These are phyloP conservation scores for Portunus trituberculatus DNA, from an alignment of 1,140 invertebrate genomes.

Conservation along the genomic window DNA sequence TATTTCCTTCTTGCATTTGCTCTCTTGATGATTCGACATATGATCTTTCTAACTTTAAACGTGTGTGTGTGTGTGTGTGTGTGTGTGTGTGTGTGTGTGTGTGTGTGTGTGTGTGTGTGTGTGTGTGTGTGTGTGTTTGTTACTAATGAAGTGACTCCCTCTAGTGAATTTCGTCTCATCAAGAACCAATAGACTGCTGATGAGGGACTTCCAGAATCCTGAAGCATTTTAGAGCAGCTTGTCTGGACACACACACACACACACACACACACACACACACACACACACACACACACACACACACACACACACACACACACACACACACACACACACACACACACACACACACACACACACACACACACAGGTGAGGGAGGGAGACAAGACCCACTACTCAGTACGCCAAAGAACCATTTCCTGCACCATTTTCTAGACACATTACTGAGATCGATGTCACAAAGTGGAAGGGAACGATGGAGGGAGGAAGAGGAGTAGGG, in stretches of 20 bases:
- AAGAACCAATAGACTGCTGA: not conserved
- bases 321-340: conserved; percentile 47
- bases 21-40: not conserved
- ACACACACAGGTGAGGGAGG: conserved; percentile 7
- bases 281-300: conserved; percentile 38
- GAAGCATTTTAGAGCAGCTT: no score
- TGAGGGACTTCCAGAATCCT: not conserved
- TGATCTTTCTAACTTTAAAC: no score
- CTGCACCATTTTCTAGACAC: not conserved
- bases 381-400: not conserved
- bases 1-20: not conserved
- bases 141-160: not conserved
- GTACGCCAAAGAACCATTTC: not conserved
- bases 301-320: conserved; percentile 50
- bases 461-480: not conserved
- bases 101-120: not conserved
- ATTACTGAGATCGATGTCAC: not conserved
- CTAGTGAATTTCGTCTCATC: not conserved
- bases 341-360: conserved; percentile 37
- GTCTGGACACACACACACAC: no score
- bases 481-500: not conserved
- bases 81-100: no score
- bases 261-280: conserved; percentile 6
- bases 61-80: not conserved
- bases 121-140: not conserved